Conservation (phyloP, 2,797 vertebrate genomes). For the Trachurus trachurus region DNA sequence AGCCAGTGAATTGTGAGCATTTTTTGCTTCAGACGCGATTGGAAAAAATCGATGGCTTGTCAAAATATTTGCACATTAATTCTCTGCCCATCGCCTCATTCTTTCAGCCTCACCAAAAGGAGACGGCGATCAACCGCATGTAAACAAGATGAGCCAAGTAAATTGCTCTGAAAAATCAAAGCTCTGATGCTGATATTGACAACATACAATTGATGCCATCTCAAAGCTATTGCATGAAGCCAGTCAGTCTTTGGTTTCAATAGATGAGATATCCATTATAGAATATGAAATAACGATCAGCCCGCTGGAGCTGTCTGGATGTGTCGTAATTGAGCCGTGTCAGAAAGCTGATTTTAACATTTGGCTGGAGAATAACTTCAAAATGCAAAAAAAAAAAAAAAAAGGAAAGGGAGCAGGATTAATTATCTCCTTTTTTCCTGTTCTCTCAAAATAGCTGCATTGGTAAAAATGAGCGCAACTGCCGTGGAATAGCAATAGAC, state of each 20-base stretch:
- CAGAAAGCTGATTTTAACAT: conserved; percentile 16
- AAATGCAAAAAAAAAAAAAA: conserved; percentile 7
- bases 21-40: neutral
- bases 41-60: neutral
- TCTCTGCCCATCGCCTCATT: neutral
- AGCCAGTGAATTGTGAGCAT: too few relatives aligned
- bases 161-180: neutral
- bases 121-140: neutral
- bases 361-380: conserved; percentile 6
- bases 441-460: conserved; percentile 17
- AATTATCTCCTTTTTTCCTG: conserved; percentile 13
- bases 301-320: conserved; percentile 31
- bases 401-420: neutral
- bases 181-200: neutral
- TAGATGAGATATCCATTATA: conserved; percentile 30
- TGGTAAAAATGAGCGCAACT: conserved; percentile 4
- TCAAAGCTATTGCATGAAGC: conserved; percentile 23
- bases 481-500: conserved; percentile 22
- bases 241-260: conserved; percentile 17
- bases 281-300: conserved; percentile 46
- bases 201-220: conserved; percentile 19
- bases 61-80: neutral
- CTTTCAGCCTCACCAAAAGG: neutral
- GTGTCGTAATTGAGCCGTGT: conserved; percentile 15
- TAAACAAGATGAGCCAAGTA: neutral